Evolutionary conservation across 2,888 invertebrate species (phyloP).

Genomic region (Acleris literana): DNA sequence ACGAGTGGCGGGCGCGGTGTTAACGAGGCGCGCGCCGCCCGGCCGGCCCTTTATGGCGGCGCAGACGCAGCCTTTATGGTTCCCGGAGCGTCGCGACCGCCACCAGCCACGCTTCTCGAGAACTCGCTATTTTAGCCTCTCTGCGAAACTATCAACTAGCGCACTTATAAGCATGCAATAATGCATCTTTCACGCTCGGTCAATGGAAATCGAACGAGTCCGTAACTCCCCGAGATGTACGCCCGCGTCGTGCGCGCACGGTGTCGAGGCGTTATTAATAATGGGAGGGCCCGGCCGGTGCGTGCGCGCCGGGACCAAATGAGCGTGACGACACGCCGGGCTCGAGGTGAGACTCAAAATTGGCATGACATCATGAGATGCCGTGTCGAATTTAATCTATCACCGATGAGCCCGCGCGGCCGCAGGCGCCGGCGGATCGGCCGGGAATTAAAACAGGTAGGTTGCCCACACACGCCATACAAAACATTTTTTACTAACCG

Average conservation of each 20-base stretch:
- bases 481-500: slow-evolving; percentile 52
- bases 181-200: slow-evolving; percentile 65
- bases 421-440: slow-evolving; percentile 69
- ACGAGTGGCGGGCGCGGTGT: slow-evolving; percentile 65
- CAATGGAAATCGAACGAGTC: slow-evolving; percentile 57
- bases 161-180: slow-evolving; percentile 57
- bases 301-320: slow-evolving; percentile 57
- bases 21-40: slow-evolving; percentile 70
- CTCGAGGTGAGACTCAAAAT: slow-evolving; percentile 66
- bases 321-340: slow-evolving; percentile 70
- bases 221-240: slow-evolving; percentile 44
- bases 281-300: slow-evolving; percentile 52
- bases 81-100: slow-evolving; percentile 75
- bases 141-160: slow-evolving; percentile 63
- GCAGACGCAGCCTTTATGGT: slow-evolving; percentile 73
- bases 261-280: slow-evolving; percentile 57
- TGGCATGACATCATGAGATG: slow-evolving; percentile 81
- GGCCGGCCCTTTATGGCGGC: slow-evolving; percentile 64
- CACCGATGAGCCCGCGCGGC: slow-evolving; percentile 61
- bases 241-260: slow-evolving; percentile 38
- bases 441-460: slow-evolving; percentile 71
- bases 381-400: slow-evolving; percentile 83
- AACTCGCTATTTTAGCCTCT: slow-evolving; percentile 76
- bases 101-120: slow-evolving; percentile 70
- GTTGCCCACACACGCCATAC: slow-evolving; percentile 67